A percentile compares a stretch with the other conserved stretches of the same genome.
phyloP scores from a whole-genome alignment of 2,888 invertebrate genomes.

The Nephrocerus scutellatus region DNA sequence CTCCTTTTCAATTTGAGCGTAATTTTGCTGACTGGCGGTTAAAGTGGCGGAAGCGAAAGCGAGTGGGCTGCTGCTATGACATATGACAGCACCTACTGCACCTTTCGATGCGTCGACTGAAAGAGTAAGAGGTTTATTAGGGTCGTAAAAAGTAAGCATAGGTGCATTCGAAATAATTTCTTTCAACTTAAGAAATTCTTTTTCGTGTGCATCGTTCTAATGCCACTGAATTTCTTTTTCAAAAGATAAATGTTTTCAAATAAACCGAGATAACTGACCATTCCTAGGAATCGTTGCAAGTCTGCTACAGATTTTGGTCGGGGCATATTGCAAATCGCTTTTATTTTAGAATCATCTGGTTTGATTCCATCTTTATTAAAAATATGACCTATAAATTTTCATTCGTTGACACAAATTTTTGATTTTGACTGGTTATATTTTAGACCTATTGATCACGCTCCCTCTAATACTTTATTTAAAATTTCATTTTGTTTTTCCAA shows the following conservation, averaged over 20 bases:
- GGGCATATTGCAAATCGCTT: conserved; percentile 15
- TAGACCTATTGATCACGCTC: conserved; percentile 4
- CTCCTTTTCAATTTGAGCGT: conserved; percentile 27
- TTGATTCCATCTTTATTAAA: conserved; percentile 16
- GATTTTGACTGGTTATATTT: conserved; percentile 19
- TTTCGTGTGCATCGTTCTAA: conserved; percentile 5
- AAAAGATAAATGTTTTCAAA: conserved; percentile 12
- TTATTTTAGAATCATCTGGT: conserved; percentile 16
- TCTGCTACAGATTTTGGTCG: conserved; percentile 15
- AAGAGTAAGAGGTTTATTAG: conserved; percentile 17
- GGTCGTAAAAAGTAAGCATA: conserved; percentile 16
- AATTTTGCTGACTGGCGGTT: background rate
- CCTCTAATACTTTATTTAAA: background rate
- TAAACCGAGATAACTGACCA: conserved; percentile 19
- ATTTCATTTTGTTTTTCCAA: conserved; percentile 3
- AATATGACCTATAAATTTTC: conserved; percentile 21
- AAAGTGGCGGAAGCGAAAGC: conserved; percentile 9
- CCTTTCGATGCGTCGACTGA: conserved; percentile 14
- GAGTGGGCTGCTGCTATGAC: conserved; percentile 4
- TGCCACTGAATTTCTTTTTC: conserved; percentile 13
- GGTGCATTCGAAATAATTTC: conserved; percentile 7
- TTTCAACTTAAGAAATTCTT: conserved; percentile 10
- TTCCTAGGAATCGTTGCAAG: conserved; percentile 20
- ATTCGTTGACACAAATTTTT: conserved; percentile 9
- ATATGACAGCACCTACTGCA: conserved; percentile 10